These are phyloP conservation scores for Sarcophaga bullata DNA, from an alignment of 1,140 invertebrate species.

Conservation along the genomic window DNA sequence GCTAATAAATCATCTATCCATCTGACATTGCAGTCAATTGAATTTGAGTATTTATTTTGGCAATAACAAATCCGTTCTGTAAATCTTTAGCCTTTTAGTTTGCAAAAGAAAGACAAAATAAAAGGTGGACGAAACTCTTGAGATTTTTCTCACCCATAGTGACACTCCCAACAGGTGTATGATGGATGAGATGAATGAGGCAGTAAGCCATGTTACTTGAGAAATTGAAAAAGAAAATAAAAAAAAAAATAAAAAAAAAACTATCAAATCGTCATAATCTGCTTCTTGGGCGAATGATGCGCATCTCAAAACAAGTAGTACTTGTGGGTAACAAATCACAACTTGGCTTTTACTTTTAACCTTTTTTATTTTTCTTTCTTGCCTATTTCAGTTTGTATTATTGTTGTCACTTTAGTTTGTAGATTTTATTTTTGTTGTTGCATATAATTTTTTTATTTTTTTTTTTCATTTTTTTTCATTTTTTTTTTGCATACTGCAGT, in stretches of 20 bases:
- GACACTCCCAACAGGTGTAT: conserved; percentile 13
- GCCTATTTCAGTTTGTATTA: not conserved
- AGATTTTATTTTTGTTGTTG: too few species aligned
- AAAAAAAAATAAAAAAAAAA: not conserved
- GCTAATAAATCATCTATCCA: too few species aligned
- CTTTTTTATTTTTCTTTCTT: not conserved
- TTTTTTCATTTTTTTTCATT: too few species aligned
- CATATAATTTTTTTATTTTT: too few species aligned
- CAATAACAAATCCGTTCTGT: not conserved
- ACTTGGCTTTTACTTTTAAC: not conserved
- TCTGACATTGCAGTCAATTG: too few species aligned
- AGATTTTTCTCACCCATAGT: conserved; percentile 2
- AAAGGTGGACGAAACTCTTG: not conserved
- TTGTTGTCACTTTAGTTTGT: too few species aligned
- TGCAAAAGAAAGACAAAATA: not conserved
- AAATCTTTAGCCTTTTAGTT: not conserved
- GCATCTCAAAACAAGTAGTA: not conserved
- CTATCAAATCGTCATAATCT: not conserved
- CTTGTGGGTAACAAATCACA: conserved; percentile 11
- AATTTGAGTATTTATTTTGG: not conserved
- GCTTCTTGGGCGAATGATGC: not conserved
- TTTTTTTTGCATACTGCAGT: conserved; percentile 12
- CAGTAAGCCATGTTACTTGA: not conserved
- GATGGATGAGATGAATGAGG: not conserved
- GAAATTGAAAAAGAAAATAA: not conserved